phyloP scores from a whole-genome alignment of 2,113 vertebrate species.

The Amblyopsis rosae region DNA sequence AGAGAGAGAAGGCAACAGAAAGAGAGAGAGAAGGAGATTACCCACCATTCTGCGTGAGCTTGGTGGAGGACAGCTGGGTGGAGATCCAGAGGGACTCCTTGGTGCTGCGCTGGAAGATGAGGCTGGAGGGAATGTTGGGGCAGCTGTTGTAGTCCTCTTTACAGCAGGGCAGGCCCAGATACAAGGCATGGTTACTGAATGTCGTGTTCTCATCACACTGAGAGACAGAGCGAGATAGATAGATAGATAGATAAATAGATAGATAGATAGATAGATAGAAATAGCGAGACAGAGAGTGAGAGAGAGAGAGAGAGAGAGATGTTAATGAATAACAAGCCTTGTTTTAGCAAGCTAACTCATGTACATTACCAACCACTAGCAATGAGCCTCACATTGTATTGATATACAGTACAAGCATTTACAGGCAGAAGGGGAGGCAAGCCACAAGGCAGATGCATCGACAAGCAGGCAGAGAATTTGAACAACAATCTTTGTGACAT shows the following conservation, averaged over 20 bases:
- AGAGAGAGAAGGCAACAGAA: not conserved
- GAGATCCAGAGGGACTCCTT: constrained; percentile 95
- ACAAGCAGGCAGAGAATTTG: not conserved
- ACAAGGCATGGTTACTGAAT: constrained; percentile 93
- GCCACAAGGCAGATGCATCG: not conserved
- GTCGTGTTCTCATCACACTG: constrained; percentile 97
- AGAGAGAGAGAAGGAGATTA: not conserved
- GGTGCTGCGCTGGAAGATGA: constrained; percentile 95
- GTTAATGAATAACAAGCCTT: not conserved
- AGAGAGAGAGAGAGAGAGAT: no score
- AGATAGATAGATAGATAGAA: no score
- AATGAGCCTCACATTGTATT: not conserved
- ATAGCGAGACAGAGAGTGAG: no score
- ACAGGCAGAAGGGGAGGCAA: not conserved
- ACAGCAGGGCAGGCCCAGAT: constrained; percentile 95
- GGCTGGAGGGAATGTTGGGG: constrained; percentile 90
- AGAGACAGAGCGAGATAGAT: not conserved
- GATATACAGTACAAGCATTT: not conserved
- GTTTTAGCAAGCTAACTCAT: no score
- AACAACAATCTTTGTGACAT: no score
- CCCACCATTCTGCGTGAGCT: constrained; percentile 96
- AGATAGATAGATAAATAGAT: no score
- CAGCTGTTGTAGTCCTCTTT: constrained; percentile 94
- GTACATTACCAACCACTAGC: not conserved
- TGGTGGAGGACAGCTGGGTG: constrained; percentile 96